phyloP scores from a whole-genome alignment of 2,888 invertebrate genomes.

The Phyllotreta cruciferae region DNA sequence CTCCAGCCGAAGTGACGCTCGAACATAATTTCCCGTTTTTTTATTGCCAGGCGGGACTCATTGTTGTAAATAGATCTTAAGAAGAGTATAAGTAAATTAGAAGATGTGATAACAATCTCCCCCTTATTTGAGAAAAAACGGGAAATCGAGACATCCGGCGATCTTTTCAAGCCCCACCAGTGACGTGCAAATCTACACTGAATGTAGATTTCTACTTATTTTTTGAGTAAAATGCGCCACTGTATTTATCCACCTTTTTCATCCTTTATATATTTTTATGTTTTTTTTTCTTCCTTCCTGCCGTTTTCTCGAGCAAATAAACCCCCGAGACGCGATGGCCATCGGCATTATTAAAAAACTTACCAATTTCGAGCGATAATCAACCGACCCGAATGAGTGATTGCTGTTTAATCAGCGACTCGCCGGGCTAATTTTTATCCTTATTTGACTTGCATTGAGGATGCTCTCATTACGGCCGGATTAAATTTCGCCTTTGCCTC shows the following conservation, averaged over 20 bases:
- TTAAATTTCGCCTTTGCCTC: slow-evolving; percentile 46
- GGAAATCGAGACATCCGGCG: slow-evolving; percentile 53
- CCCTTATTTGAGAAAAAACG: slow-evolving; percentile 58
- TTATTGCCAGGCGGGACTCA: slow-evolving; percentile 56
- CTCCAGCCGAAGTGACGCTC: slow-evolving; percentile 31
- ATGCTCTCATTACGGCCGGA: slow-evolving; percentile 45
- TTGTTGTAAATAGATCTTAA: slow-evolving; percentile 75
- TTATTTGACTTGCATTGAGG: slow-evolving; percentile 52
- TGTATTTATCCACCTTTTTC: background rate
- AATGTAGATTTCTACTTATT: no score
- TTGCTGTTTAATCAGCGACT: slow-evolving; percentile 59
- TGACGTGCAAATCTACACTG: slow-evolving; percentile 18
- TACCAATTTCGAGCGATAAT: slow-evolving; percentile 44
- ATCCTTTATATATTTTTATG: background rate
- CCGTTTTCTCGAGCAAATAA: slow-evolving; percentile 52
- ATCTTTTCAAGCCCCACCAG: slow-evolving; percentile 33
- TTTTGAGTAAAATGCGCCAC: background rate
- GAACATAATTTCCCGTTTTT: slow-evolving; percentile 53
- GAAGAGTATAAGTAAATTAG: slow-evolving; percentile 82
- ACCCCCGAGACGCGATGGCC: slow-evolving; percentile 55
- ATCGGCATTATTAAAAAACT: slow-evolving; percentile 49
- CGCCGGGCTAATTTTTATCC: slow-evolving; percentile 58
- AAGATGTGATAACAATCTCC: slow-evolving; percentile 81
- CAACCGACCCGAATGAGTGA: slow-evolving; percentile 54
- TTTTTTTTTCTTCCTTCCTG: slow-evolving; percentile 32